phyloP scores from a whole-genome alignment of 2,888 invertebrate species.

The Leucoma salicis region DNA sequence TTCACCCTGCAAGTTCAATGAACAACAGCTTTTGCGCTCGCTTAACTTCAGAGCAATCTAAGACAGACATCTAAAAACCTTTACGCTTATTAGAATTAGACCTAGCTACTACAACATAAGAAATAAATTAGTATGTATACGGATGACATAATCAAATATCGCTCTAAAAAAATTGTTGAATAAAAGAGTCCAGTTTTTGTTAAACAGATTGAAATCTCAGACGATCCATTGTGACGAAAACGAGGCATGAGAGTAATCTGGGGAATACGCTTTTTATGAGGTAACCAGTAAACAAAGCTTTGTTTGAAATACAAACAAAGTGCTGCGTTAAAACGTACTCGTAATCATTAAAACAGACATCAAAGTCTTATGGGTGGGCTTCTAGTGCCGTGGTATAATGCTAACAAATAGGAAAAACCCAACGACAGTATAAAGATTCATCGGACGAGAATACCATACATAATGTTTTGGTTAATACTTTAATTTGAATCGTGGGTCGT shows the following conservation, averaged over 20 bases:
- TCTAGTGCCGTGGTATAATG: slow-evolving; percentile 17
- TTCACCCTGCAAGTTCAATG: slow-evolving; percentile 56
- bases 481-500: slow-evolving; percentile 49
- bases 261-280: slow-evolving; percentile 11
- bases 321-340: slow-evolving; percentile 34
- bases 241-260: slow-evolving; percentile 13
- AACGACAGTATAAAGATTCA: slow-evolving; percentile 30
- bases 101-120: slow-evolving; percentile 15
- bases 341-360: slow-evolving; percentile 51
- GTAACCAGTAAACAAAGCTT: slow-evolving; percentile 26
- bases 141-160: slow-evolving; percentile 20
- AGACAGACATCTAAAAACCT: slow-evolving; percentile 28
- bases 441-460: slow-evolving; percentile 36
- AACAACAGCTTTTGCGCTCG: slow-evolving; percentile 42
- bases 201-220: slow-evolving; percentile 27
- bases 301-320: slow-evolving; percentile 31
- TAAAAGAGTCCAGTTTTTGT: slow-evolving; percentile 37
- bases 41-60: slow-evolving; percentile 24
- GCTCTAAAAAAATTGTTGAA: slow-evolving; percentile 36
- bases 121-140: slow-evolving; percentile 22
- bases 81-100: slow-evolving; percentile 18
- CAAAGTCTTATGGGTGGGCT: slow-evolving; percentile 51
- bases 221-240: slow-evolving; percentile 23
- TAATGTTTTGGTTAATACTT: slow-evolving; percentile 43
- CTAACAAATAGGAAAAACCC: slow-evolving; percentile 37